These are phyloP conservation scores for Polypterus senegalus DNA, from an alignment of 2,113 vertebrate genomes.

Conservation along the genomic window DNA sequence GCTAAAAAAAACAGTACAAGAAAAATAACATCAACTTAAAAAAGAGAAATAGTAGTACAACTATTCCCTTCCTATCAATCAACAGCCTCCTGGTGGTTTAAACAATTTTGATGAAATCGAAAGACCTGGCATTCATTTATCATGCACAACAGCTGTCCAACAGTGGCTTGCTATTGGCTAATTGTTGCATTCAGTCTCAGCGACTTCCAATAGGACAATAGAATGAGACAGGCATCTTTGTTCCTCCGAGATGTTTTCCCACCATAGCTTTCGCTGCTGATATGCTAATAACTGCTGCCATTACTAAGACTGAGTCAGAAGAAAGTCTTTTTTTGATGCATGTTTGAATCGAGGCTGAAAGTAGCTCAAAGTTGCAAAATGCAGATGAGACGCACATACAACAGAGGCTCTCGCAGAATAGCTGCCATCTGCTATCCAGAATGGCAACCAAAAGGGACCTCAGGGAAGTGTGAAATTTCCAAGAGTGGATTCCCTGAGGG, in stretches of 20 bases:
- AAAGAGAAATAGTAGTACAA: too few species aligned
- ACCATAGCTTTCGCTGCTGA: constrained; percentile 47
- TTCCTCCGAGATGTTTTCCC: constrained; percentile 48
- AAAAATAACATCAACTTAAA: too few species aligned
- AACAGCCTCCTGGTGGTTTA: constrained; percentile 1
- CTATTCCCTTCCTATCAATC: too few species aligned
- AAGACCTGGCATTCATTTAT: constrained; percentile 18
- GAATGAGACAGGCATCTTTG: constrained; percentile 30
- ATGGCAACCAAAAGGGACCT: too few species aligned
- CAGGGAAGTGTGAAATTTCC: too few species aligned
- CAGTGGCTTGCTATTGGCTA: constrained; percentile 26
- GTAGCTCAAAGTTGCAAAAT: constrained; percentile 16
- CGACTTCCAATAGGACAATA: constrained; percentile 51
- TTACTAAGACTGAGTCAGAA: constrained; percentile 41
- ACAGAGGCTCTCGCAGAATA: not conserved
- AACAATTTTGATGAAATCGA: constrained; percentile 5
- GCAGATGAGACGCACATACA: constrained; percentile 10
- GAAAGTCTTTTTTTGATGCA: constrained; percentile 21
- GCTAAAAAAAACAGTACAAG: constrained; percentile 2
- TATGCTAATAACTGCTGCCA: constrained; percentile 50
- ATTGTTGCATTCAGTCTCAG: constrained; percentile 47
- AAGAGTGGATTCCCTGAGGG: too few species aligned
- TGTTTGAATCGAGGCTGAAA: constrained; percentile 9
- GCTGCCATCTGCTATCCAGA: not conserved
- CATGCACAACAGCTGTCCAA: constrained; percentile 25